These are phyloP conservation scores for Fulmarus glacialis DNA, from an alignment of 2,113 vertebrate genomes.

Conservation along the genomic window DNA sequence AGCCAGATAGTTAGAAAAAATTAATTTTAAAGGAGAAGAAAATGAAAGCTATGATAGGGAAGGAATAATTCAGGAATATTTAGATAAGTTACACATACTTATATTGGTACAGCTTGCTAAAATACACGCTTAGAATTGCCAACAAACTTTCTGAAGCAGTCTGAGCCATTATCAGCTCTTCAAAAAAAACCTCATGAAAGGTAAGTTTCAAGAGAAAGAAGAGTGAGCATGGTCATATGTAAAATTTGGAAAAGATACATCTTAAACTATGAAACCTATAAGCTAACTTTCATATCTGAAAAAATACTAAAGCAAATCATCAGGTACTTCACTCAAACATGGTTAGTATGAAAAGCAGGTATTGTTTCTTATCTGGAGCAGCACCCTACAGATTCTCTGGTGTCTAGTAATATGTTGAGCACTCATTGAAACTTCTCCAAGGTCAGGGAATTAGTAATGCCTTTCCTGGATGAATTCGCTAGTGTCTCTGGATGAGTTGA, in stretches of 20 bases:
- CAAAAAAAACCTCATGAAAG: rapidly evolving
- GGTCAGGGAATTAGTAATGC: not conserved
- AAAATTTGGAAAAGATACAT: not conserved
- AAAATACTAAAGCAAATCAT: not conserved
- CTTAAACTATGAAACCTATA: not conserved
- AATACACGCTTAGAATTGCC: not conserved
- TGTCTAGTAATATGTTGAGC: not conserved
- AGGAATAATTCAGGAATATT: not conserved
- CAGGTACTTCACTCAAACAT: not conserved
- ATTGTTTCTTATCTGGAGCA: not conserved
- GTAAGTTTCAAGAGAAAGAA: not conserved
- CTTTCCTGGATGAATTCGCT: not conserved
- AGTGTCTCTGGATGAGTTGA: not conserved
- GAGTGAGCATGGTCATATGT: not conserved
- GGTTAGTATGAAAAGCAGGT: not conserved
- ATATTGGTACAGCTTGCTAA: not conserved
- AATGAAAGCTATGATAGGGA: not conserved
- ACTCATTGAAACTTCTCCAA: not conserved
- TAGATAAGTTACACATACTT: not conserved
- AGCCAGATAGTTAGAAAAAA: not conserved
- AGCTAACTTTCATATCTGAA: not conserved
- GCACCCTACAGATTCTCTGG: not conserved
- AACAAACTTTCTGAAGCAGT: not conserved
- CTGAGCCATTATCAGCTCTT: not conserved
- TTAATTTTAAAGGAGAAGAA: not conserved